Evolutionary conservation across 2,113 vertebrate genomes (phyloP).

Genomic region (Oceanodroma tethys): DNA sequence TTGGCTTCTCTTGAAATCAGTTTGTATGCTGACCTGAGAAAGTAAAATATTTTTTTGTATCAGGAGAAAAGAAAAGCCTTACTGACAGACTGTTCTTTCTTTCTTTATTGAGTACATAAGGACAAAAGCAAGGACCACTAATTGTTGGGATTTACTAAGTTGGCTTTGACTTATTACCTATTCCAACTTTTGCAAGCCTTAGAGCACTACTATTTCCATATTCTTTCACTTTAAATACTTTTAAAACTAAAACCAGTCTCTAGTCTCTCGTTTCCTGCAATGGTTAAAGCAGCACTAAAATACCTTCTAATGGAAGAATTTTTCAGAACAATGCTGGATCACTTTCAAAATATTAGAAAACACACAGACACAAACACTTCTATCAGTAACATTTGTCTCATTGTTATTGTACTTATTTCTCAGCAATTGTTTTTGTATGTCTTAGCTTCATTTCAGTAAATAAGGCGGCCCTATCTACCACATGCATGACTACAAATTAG

Average conservation of each 20-base stretch:
- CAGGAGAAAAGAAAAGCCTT: not conserved
- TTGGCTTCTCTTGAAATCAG: not conserved
- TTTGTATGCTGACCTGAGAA: not conserved
- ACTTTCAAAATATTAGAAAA: not conserved
- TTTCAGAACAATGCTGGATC: constrained; percentile 33
- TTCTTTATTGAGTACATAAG: not conserved
- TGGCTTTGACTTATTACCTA: not conserved
- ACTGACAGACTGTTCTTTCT: not conserved
- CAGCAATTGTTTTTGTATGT: not conserved
- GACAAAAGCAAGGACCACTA: not conserved
- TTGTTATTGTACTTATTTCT: not conserved
- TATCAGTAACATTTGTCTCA: not conserved
- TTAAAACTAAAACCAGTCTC: not conserved
- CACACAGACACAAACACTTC: not conserved
- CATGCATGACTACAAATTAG: not conserved
- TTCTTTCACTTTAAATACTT: not conserved
- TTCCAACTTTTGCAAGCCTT: not conserved
- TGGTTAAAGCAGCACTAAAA: not conserved
- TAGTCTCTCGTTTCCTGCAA: not conserved
- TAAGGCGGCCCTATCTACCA: not conserved
- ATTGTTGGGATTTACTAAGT: not conserved
- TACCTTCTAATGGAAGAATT: not conserved
- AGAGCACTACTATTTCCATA: not conserved
- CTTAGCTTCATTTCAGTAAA: not conserved
- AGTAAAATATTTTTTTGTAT: not conserved